phyloP scores from a whole-genome alignment of 2,113 vertebrate genomes.

The Puntigrus tetrazona region DNA sequence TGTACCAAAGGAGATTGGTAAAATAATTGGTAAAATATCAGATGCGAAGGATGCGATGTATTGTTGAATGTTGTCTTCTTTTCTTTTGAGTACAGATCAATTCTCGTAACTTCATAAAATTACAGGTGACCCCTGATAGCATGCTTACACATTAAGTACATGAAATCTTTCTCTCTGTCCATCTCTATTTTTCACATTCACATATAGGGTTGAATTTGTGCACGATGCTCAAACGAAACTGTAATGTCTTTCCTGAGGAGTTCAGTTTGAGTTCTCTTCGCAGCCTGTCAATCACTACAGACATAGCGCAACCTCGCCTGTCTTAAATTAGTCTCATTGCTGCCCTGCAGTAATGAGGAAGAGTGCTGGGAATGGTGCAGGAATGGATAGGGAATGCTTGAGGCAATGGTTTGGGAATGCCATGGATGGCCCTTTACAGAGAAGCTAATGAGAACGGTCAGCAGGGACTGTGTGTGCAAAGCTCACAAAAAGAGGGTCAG shows the following conservation, averaged over 20 bases:
- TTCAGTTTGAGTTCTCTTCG: not conserved
- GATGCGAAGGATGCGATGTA: no score
- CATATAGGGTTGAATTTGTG: not conserved
- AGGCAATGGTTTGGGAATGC: constrained; percentile 45
- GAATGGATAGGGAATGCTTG: constrained; percentile 58
- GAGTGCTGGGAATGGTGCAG: constrained; percentile 56
- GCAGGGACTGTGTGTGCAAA: constrained; percentile 13
- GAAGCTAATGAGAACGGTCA: constrained; percentile 59
- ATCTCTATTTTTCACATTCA: not conserved
- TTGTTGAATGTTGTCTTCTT: no score
- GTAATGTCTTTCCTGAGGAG: not conserved
- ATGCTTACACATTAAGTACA: not conserved
- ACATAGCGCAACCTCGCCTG: constrained; percentile 59
- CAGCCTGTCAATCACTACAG: constrained; percentile 1
- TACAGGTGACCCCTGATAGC: no score
- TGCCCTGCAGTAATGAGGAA: constrained; percentile 64
- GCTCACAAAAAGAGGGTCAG: constrained; percentile 55
- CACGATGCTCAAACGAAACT: not conserved
- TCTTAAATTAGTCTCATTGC: constrained; percentile 68
- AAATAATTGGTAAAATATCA: no score
- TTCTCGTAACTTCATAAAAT: no score
- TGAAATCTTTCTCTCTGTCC: not conserved
- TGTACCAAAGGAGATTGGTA: no score
- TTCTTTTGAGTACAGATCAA: no score
- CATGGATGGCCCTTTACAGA: constrained; percentile 61